These are phyloP conservation scores for Serrognathus titanus DNA, from an alignment of 2,888 invertebrate species.

Conservation along the genomic window DNA sequence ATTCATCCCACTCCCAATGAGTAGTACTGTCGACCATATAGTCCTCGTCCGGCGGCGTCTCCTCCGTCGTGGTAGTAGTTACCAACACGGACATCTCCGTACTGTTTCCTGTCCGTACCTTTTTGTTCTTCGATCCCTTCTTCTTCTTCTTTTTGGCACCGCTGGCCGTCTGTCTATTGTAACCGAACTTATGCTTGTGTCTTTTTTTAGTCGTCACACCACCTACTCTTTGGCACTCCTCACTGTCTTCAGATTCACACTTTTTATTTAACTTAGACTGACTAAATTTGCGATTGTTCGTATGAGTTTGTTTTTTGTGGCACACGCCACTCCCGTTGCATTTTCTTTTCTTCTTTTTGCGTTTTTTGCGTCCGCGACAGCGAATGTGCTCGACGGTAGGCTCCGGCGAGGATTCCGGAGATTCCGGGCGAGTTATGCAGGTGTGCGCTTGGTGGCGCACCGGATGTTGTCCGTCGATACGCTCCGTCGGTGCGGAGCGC, in stretches of 20 bases:
- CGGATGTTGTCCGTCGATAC: conserved; percentile 52
- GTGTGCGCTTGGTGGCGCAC: conserved; percentile 46
- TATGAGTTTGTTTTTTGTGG: conserved; percentile 38
- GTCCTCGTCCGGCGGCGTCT: conserved; percentile 50
- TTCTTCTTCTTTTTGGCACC: conserved; percentile 47
- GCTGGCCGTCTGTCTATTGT: conserved; percentile 30
- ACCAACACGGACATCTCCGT: conserved; percentile 33
- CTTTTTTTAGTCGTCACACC: conserved; percentile 50
- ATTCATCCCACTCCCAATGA: conserved; percentile 46
- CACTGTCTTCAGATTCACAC: conserved; percentile 32
- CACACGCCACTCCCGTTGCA: conserved; percentile 34
- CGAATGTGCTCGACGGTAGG: conserved; percentile 46
- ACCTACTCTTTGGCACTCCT: conserved; percentile 47
- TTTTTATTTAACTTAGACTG: conserved; percentile 24
- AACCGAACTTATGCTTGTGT: conserved; percentile 45
- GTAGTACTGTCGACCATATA: conserved; percentile 47
- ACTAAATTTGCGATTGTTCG: conserved; percentile 31
- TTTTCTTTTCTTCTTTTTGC: conserved; percentile 52
- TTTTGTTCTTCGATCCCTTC: conserved; percentile 52
- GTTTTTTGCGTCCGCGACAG: conserved; percentile 52
- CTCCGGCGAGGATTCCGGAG: conserved; percentile 28
- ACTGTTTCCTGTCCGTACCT: conserved; percentile 41
- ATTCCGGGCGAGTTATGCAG: conserved; percentile 30
- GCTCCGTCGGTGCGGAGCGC: conserved; percentile 55
- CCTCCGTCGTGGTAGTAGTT: conserved; percentile 49